Conservation (phyloP, 1,140 invertebrate species). For the Diabrotica undecimpunctata region DNA sequence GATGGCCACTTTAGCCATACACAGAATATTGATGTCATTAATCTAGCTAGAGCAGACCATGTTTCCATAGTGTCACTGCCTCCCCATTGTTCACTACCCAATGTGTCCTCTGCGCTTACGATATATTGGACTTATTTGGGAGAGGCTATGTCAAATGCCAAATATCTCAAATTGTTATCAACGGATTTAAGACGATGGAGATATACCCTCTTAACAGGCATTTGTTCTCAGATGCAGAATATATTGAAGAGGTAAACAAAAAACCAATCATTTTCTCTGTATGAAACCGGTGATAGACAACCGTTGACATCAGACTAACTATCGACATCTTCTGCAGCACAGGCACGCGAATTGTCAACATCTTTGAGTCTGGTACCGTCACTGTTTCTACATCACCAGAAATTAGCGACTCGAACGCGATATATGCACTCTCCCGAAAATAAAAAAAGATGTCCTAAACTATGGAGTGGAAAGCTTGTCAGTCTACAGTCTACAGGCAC, state of each 20-base stretch:
- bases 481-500: too few species aligned
- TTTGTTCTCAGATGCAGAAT: slow-evolving; percentile 26
- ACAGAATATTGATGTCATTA: slow-evolving; percentile 28
- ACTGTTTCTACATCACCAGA: too few species aligned
- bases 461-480: too few species aligned
- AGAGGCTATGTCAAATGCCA: slow-evolving; percentile 23
- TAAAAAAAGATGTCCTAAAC: too few species aligned
- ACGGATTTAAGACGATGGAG: slow-evolving; percentile 33
- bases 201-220: slow-evolving; percentile 22
- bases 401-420: too few species aligned
- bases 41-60: slow-evolving; percentile 31
- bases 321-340: not conserved
- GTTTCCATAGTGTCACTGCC: slow-evolving; percentile 38
- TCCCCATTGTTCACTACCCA: slow-evolving; percentile 38
- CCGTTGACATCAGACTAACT: not conserved
- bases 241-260: slow-evolving; percentile 14
- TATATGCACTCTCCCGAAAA: too few species aligned
- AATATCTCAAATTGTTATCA: slow-evolving; percentile 12
- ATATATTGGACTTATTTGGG: not conserved
- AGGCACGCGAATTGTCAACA: too few species aligned
- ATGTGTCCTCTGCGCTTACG: too few species aligned
- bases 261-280: not conserved
- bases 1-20: slow-evolving; percentile 16
- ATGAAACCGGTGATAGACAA: not conserved
- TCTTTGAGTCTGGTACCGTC: too few species aligned